Evolutionary conservation across 2,888 invertebrate genomes (phyloP), one percentile per base, ranked within the genome.

Genomic region (Entomobrya multifasciata): DNA sequence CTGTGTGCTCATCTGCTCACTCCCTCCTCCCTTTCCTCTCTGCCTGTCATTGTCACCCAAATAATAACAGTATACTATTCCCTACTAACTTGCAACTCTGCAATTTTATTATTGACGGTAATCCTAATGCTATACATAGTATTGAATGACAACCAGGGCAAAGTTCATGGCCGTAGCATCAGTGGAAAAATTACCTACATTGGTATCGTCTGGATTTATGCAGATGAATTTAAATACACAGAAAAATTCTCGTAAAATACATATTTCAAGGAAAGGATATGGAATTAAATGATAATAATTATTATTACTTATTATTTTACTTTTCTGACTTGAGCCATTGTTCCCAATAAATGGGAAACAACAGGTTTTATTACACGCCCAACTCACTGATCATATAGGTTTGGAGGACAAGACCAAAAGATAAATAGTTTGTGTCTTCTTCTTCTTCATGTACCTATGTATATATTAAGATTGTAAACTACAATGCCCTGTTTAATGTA

Each of bases 11-110:
- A 25, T 36, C 52, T 41, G 10, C 22, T 67, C 67, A 67, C 44
- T 67, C 44, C 67, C 70, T 30, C 13, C 44, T 67, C 44, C 67
- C 70, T 36, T 27, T 60, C 27, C 36, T 30, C 65, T 30, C 17
- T n/a, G 13, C 67, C 47, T 70, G 70, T 70, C 70, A 47, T 70
- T 70, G 70, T 47, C 70, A 70, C 70, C 70, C 13, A 47, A 65
- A 65, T 65, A 65, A 65, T 65, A 65, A 65, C 36, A 17, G 8
- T 65, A 8, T 65, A 30, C 25, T 49, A n/a, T 20, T 20, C 44
- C 44, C n/a, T n/a, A 8, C 60, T 44, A 13, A 47, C 60, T 57
- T n/a, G n/a, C n/a, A n/a, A n/a, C n/a, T n/a, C n/a, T n/a, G n/a
- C n/a, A n/a, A n/a, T n/a, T n/a, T n/a, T n/a, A n/a, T n/a, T n/a